Conservation (phyloP, 2,888 invertebrate genomes). For the Copidosoma aretas region DNA sequence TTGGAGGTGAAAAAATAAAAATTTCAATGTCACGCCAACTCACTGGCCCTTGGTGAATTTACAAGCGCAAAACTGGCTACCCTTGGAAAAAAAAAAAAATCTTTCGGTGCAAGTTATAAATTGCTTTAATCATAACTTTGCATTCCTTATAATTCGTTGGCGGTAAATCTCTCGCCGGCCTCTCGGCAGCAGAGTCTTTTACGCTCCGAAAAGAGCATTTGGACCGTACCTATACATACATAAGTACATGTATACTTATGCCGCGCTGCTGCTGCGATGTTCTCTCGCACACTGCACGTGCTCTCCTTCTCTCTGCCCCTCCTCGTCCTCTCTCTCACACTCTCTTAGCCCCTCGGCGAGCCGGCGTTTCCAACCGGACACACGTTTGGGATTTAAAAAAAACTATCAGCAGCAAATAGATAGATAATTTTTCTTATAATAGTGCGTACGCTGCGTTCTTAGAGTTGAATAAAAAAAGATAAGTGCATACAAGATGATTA, state of each 20-base stretch:
- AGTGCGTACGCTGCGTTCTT: no score
- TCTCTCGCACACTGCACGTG: slow-evolving; percentile 11
- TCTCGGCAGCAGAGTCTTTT: slow-evolving; percentile 12
- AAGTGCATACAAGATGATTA: no score
- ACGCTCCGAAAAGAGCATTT: slow-evolving; percentile 18
- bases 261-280: slow-evolving; percentile 8
- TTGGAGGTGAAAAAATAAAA: slow-evolving; percentile 5
- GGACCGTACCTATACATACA: no score
- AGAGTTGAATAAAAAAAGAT: no score
- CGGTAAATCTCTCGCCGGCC: slow-evolving; percentile 20
- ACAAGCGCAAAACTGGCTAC: no score
- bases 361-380: slow-evolving; percentile 14
- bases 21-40: not conserved
- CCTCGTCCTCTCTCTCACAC: not conserved
- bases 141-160: slow-evolving; percentile 19
- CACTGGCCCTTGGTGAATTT: not conserved
- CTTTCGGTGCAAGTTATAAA: not conserved
- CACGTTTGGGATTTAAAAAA: not conserved
- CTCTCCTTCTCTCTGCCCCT: slow-evolving; percentile 6
- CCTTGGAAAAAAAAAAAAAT: no score
- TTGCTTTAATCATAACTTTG: not conserved
- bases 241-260: slow-evolving; percentile 6
- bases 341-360: not conserved
- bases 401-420: no score
- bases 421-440: no score